Percentiles rank a stretch among this genome's conserved stretches.
These are phyloP conservation scores for Chloebia gouldiae DNA, from an alignment of 2,113 vertebrate species.

Conservation along the genomic window DNA sequence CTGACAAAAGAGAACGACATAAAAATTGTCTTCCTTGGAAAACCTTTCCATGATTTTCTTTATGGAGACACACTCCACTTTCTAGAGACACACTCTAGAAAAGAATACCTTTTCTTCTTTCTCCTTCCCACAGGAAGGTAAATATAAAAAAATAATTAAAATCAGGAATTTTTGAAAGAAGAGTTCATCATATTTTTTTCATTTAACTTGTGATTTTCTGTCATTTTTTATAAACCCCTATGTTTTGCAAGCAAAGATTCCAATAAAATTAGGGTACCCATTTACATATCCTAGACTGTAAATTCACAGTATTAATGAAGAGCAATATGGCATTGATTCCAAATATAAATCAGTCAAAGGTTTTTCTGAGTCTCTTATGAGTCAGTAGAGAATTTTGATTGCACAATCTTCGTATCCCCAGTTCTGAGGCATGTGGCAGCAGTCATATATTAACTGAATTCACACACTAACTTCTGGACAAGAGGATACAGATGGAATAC, in stretches of 20 bases:
- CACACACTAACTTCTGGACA: neutral
- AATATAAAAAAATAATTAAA: neutral
- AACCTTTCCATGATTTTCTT: neutral
- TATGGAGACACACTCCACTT: too few species aligned
- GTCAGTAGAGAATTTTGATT: neutral
- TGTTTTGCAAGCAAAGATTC: neutral
- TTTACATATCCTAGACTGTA: neutral
- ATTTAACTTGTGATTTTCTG: neutral
- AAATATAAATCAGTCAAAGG: neutral
- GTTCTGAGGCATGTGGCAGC: neutral
- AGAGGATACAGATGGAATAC: neutral
- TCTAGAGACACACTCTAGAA: neutral
- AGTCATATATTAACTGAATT: neutral
- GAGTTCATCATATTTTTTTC: neutral
- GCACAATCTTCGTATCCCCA: neutral
- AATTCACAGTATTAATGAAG: neutral
- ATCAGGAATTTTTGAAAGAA: neutral
- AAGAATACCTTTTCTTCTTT: neutral
- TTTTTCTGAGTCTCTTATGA: neutral
- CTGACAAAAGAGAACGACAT: neutral
- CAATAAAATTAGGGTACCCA: neutral
- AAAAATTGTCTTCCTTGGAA: neutral
- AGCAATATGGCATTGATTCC: neutral
- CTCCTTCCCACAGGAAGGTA: neutral
- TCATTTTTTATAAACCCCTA: neutral